Evolutionary conservation across 2,888 invertebrate species (phyloP).

Genomic region (Campoplex capitator): DNA sequence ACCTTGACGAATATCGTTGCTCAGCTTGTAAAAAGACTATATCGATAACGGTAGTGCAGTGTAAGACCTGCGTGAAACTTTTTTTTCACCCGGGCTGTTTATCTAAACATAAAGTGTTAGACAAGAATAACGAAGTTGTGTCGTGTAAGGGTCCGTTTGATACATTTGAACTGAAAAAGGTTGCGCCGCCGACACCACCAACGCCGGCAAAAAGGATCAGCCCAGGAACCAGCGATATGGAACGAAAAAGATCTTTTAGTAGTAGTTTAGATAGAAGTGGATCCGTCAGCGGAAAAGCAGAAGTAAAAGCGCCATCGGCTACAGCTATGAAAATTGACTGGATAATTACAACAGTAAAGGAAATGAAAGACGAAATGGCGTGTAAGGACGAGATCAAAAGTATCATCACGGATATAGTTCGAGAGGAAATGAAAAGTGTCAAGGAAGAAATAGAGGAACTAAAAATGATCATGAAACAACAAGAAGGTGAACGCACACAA

Average conservation of each 20-base stretch:
- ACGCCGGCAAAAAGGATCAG: neutral
- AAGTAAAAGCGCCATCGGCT: neutral
- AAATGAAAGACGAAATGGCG: neutral
- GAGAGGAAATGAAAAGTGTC: neutral
- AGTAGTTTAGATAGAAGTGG: neutral
- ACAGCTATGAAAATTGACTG: too few species aligned
- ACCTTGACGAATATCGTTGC: slow-evolving; percentile 51
- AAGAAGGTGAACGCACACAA: neutral
- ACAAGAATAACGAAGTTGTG: neutral
- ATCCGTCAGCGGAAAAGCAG: neutral
- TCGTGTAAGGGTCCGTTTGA: neutral
- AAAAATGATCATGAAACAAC: neutral
- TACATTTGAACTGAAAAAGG: neutral
- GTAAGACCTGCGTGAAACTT: neutral
- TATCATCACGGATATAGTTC: neutral
- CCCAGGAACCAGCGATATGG: neutral
- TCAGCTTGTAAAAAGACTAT: slow-evolving; percentile 52
- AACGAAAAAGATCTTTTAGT: too few species aligned
- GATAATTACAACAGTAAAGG: neutral
- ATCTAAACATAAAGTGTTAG: neutral
- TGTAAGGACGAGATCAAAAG: neutral
- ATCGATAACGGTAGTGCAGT: neutral
- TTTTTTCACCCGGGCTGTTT: neutral
- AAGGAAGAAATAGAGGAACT: neutral
- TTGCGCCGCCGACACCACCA: neutral